These are phyloP conservation scores for Phenacoccus solenopsis DNA, from an alignment of 1,140 invertebrate genomes.

Conservation along the genomic window DNA sequence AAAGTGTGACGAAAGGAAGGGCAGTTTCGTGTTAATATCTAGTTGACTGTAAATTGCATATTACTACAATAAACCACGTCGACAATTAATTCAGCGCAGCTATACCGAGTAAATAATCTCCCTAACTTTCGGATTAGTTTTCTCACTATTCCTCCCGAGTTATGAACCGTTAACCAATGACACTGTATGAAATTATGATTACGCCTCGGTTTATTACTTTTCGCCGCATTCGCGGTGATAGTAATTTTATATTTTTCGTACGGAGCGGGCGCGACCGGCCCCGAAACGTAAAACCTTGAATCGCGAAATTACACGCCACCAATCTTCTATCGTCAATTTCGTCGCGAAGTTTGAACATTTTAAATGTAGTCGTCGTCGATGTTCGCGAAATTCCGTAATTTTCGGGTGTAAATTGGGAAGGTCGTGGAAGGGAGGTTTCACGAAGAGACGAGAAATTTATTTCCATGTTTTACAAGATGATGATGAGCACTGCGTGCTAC, in stretches of 20 bases:
- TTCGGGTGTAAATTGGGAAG: too few relatives aligned
- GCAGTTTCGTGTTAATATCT: constrained; percentile 1
- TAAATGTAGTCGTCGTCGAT: too few relatives aligned
- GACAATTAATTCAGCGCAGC: constrained; percentile 1
- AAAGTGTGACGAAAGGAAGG: constrained; percentile 1
- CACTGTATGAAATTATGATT: constrained; percentile 3
- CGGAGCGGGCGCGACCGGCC: neutral
- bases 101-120: neutral
- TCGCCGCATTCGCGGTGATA: neutral
- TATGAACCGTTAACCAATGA: neutral
- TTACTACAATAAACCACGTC: neutral
- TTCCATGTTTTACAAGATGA: too few relatives aligned
- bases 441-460: too few relatives aligned
- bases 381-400: too few relatives aligned
- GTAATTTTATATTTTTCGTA: neutral
- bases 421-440: too few relatives aligned
- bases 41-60: constrained; percentile 2
- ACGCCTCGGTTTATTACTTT: neutral
- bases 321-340: too few relatives aligned
- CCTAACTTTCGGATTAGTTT: constrained; percentile 1
- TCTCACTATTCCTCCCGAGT: neutral
- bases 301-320: neutral
- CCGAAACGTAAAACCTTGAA: neutral
- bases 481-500: too few relatives aligned
- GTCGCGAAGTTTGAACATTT: too few relatives aligned